Conservation (phyloP, 2,888 invertebrate species). For the Sphaeridia pumilis region DNA sequence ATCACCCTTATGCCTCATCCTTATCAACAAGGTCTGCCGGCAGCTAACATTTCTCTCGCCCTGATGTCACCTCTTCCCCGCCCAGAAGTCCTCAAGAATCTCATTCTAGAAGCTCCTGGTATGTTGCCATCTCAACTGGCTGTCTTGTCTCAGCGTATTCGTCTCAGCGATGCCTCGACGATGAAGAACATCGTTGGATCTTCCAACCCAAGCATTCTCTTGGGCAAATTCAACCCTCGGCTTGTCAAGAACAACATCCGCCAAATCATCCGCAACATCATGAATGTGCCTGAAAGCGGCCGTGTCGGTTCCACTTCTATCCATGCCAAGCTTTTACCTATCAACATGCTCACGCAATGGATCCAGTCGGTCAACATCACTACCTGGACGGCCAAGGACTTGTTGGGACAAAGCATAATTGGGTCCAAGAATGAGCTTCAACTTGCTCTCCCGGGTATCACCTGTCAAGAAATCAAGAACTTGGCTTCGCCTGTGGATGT, state of each 20-base stretch:
- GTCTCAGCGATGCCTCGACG: constrained; percentile 23
- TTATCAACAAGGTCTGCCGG: constrained; percentile 31
- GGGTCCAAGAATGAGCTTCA: constrained; percentile 27
- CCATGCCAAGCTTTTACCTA: constrained; percentile 29
- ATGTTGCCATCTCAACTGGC: constrained; percentile 31
- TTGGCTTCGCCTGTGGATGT: constrained; percentile 23
- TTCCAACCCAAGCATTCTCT: constrained; percentile 21
- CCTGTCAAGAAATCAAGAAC: constrained; percentile 25
- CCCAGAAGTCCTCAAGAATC: constrained; percentile 26
- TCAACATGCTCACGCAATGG: constrained; percentile 24
- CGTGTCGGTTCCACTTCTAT: constrained; percentile 22
- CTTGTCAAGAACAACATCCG: constrained; percentile 22
- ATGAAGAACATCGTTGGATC: constrained; percentile 25
- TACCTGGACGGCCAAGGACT: constrained; percentile 26
- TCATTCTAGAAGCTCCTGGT: constrained; percentile 27
- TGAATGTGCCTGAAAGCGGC: constrained; percentile 31
- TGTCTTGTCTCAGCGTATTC: constrained; percentile 25
- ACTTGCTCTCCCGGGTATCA: constrained; percentile 30
- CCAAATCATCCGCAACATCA: constrained; percentile 28
- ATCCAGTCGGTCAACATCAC: constrained; percentile 22
- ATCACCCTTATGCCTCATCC: constrained; percentile 29
- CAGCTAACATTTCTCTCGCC: constrained; percentile 28
- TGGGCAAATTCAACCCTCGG: constrained; percentile 24
- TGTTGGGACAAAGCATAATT: constrained; percentile 27
- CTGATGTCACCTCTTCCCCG: constrained; percentile 20